Evolutionary conservation across 2,888 invertebrate genomes (phyloP).

Genomic region (Hemistola chrysoprasaria): DNA sequence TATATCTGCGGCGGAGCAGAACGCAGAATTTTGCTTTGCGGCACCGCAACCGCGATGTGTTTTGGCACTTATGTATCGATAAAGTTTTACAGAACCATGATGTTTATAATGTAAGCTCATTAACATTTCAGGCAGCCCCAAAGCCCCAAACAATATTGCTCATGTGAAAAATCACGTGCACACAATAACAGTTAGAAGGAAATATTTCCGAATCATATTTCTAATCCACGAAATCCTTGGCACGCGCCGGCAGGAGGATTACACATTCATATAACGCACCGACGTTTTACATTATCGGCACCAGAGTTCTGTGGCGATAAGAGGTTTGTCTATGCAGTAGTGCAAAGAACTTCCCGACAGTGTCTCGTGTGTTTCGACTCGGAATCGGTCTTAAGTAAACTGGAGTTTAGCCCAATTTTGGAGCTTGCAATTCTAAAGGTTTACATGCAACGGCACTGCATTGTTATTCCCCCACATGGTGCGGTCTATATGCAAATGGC

Average conservation of each 20-base stretch:
- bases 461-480: conserved; percentile 35
- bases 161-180: conserved; percentile 37
- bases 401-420: conserved; percentile 64
- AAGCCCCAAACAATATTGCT: conserved; percentile 22
- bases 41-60: too few relatives aligned
- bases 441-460: conserved; percentile 44
- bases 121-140: conserved; percentile 19
- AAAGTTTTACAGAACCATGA: too few relatives aligned
- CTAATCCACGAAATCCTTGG: conserved; percentile 65
- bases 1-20: too few relatives aligned
- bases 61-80: too few relatives aligned
- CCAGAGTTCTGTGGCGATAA: conserved; percentile 33
- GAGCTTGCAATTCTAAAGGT: conserved; percentile 56
- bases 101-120: too few relatives aligned
- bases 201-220: conserved; percentile 54
- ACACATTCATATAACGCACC: conserved; percentile 63
- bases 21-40: too few relatives aligned
- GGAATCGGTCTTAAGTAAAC: conserved; percentile 56
- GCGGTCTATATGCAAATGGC: conserved; percentile 17
- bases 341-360: conserved; percentile 16
- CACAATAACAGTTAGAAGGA: conserved; percentile 38
- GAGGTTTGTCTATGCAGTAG: conserved; percentile 30
- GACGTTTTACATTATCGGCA: conserved; percentile 43
- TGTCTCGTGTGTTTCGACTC: conserved; percentile 41
- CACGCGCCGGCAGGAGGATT: conserved; percentile 54